Base-by-base conservation (phyloP, 2,888 invertebrate species). In the Brachyptera risi region DNA sequence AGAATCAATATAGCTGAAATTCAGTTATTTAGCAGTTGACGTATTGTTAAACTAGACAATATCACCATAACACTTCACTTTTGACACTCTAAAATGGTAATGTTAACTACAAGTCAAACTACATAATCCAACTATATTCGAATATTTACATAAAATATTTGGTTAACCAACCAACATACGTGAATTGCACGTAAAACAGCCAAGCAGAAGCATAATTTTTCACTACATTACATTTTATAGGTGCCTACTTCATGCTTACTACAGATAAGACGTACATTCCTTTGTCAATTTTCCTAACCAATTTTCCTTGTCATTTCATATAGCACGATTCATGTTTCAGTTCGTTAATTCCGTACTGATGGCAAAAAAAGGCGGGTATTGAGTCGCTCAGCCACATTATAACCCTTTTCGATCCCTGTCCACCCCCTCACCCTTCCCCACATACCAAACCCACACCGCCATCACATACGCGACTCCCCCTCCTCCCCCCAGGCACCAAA, bases 321-420 rank as follows among this genome's bases (percentile, higher is more conserved):
- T 17, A 54, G 35, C 35, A 54, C 35, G 54, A 54, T 37, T 35
- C 54, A 7, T 37, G 31, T 57, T 57, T 49, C 59, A 60, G 63
- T 63, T 63, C 63, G 63, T 63, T 63, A 63, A 42, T 26, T 58
- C 57, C 38, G 56, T 57, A 57, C 40, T 63, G 49, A n/a, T 42
- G 57, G 54, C 24, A 54, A 54, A 54, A 54, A 54, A 37, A 54
- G n/a, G n/a, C n/a, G 44, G 19, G 19, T 19, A 37, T 19, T 54
- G 35, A 37, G 24, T 38, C 44, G 44, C 54, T 27, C 31, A 17
- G 21, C 42, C 42, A 17, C 17, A 42, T 42, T 42, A 42, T n/a
- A 13, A 4, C 47, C 24, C 19, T 21, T n/a, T 21, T 21, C 17
- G 3, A 23, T 21, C 23, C 24, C n/a, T 23, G 21, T 2, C 37